phyloP scores from a whole-genome alignment of 2,888 invertebrate genomes.

The Netelia melanura region DNA sequence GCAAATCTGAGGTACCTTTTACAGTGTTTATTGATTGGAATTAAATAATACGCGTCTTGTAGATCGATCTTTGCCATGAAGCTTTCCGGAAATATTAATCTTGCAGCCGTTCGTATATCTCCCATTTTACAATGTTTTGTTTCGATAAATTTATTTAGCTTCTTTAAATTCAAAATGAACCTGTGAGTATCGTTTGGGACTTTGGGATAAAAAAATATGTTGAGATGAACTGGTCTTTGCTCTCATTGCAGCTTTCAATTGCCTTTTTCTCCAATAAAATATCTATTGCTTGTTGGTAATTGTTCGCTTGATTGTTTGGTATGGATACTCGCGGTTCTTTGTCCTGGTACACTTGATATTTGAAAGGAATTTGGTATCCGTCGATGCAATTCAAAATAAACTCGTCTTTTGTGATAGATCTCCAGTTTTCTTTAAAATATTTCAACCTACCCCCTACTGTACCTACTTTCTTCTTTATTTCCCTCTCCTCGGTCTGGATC shows the following conservation, averaged over 20 bases:
- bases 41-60: conserved; percentile 63
- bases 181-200: conserved; percentile 31
- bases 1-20: conserved; percentile 60
- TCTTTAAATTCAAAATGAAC: conserved; percentile 39
- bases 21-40: conserved; percentile 39
- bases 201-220: conserved; percentile 32
- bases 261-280: conserved; percentile 35
- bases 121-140: conserved; percentile 43
- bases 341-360: neutral
- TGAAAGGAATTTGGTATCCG: conserved; percentile 50
- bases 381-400: conserved; percentile 47
- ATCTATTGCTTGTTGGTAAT: conserved; percentile 22
- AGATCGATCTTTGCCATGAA: conserved; percentile 60
- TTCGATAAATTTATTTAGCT: conserved; percentile 44
- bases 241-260: conserved; percentile 32
- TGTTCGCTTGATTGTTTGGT: neutral
- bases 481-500: conserved; percentile 15
- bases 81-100: too few species aligned
- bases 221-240: conserved; percentile 39
- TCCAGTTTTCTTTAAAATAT: conserved; percentile 40
- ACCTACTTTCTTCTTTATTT: conserved; percentile 12
- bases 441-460: conserved; percentile 11
- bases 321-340: neutral
- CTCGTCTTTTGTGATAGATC: conserved; percentile 50
- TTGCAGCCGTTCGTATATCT: conserved; percentile 17